Conservation (phyloP, 2,888 invertebrate genomes). For the Zaprionus lineosus region DNA sequence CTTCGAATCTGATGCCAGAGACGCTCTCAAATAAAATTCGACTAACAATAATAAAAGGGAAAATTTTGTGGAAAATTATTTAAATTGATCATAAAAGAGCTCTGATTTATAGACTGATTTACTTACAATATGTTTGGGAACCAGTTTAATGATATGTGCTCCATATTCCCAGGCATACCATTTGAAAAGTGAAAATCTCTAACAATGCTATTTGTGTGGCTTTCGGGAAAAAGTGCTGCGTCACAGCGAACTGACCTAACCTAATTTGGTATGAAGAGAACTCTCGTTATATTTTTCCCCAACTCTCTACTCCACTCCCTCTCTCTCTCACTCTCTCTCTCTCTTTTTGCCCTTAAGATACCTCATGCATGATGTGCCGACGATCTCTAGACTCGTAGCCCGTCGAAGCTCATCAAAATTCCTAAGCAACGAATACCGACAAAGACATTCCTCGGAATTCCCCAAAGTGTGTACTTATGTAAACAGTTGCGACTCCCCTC, state of each 20-base stretch:
- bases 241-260: conserved; percentile 44
- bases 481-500: conserved; percentile 22
- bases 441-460: conserved; percentile 44
- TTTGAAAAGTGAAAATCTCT: conserved; percentile 3
- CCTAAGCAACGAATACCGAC: conserved; percentile 36
- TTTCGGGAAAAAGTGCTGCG: neutral
- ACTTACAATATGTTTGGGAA: neutral
- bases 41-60: neutral
- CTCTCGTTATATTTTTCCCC: too few relatives aligned
- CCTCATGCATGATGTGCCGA: neutral
- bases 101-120: neutral
- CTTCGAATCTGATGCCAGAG: conserved; percentile 16
- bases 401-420: conserved; percentile 36
- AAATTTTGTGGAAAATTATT: conserved; percentile 1
- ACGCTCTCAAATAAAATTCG: conserved; percentile 5
- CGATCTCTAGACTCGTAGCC: too few relatives aligned
- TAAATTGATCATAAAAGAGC: too few relatives aligned
- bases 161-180: conserved; percentile 1
- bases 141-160: neutral
- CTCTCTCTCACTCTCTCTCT: too few relatives aligned
- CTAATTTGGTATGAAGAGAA: conserved; percentile 17
- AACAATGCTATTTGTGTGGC: neutral
- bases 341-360: neutral
- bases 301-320: too few relatives aligned
- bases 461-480: conserved; percentile 30